Percentiles rank a stretch among this genome's conserved stretches.
These are phyloP conservation scores for Mallotus villosus DNA, from an alignment of 2,797 vertebrate genomes.

Conservation along the genomic window DNA sequence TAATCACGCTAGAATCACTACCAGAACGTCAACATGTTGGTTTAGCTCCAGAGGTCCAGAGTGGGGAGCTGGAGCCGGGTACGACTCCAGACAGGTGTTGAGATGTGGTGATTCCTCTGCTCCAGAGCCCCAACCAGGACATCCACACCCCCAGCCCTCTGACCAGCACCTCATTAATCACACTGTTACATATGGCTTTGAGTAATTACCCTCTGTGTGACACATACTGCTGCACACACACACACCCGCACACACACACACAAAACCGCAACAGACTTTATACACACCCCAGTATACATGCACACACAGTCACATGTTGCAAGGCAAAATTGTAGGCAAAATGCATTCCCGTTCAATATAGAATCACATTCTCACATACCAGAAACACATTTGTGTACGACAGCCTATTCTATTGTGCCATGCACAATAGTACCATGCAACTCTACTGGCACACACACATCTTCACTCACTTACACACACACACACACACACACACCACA, in stretches of 20 bases:
- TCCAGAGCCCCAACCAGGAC: conserved; percentile 65
- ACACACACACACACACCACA: conserved; percentile 15
- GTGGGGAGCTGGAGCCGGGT: conserved; percentile 15
- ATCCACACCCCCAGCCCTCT: conserved; percentile 56
- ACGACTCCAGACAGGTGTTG: conserved; percentile 21
- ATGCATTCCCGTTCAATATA: background rate
- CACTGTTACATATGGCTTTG: conserved; percentile 65
- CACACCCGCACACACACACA: conserved; percentile 11
- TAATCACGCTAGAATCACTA: background rate
- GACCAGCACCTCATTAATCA: conserved; percentile 77
- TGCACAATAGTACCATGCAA: background rate
- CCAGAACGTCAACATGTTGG: background rate
- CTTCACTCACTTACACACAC: conserved; percentile 16
- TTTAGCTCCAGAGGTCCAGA: conserved; percentile 6
- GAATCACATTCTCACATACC: conserved; percentile 14
- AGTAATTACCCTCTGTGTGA: conserved; percentile 70
- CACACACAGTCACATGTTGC: background rate
- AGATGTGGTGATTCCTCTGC: conserved; percentile 56
- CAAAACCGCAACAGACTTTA: conserved; percentile 9
- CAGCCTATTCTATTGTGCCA: background rate
- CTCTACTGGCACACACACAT: background rate
- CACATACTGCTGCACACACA: conserved; percentile 36
- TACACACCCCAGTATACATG: background rate
- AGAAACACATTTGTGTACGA: conserved; percentile 1
- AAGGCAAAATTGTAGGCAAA: too few species aligned